Evolutionary conservation across 1,140 invertebrate genomes (phyloP).

Genomic region (Cyrtorhinus lividipennis): DNA sequence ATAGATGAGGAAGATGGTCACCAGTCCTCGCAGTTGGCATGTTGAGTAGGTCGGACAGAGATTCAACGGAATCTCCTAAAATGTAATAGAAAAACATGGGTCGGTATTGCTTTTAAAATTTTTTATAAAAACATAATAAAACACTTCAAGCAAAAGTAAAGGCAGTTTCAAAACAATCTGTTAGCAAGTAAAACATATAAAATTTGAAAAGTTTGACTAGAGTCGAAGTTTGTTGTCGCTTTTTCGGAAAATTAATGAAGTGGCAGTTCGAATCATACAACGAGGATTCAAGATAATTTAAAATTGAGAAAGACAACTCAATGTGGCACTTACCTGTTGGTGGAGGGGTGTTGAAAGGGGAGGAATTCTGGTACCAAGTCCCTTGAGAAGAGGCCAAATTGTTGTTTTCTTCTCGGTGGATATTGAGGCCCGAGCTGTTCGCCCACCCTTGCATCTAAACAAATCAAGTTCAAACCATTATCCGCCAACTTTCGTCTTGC

Average conservation of each 20-base stretch:
- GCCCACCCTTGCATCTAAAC: slow-evolving; percentile 13
- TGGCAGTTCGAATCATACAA: too few species aligned
- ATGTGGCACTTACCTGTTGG: slow-evolving; percentile 9
- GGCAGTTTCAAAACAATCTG: background rate
- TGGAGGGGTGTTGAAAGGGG: slow-evolving; percentile 18
- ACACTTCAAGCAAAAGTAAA: background rate
- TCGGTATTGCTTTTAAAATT: background rate
- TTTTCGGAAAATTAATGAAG: too few species aligned
- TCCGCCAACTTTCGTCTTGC: background rate
- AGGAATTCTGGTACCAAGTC: slow-evolving; percentile 12
- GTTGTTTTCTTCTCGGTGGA: slow-evolving; percentile 8
- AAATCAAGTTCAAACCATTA: slow-evolving; percentile 4
- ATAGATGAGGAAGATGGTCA: slow-evolving; percentile 10
- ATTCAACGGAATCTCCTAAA: slow-evolving; percentile 19
- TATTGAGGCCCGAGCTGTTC: background rate
- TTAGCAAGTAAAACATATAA: background rate
- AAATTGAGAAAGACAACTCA: background rate
- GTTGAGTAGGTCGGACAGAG: slow-evolving; percentile 16
- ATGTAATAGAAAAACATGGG: slow-evolving; percentile 6
- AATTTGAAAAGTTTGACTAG: background rate
- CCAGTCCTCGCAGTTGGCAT: slow-evolving; percentile 13
- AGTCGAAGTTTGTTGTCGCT: too few species aligned
- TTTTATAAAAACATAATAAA: slow-evolving; percentile 11
- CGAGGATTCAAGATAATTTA: background rate
- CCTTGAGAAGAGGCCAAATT: slow-evolving; percentile 9